A percentile compares a stretch with the other conserved stretches of the same genome.
phyloP scores from a whole-genome alignment of 2,113 vertebrate genomes.

The Uria lomvia region DNA sequence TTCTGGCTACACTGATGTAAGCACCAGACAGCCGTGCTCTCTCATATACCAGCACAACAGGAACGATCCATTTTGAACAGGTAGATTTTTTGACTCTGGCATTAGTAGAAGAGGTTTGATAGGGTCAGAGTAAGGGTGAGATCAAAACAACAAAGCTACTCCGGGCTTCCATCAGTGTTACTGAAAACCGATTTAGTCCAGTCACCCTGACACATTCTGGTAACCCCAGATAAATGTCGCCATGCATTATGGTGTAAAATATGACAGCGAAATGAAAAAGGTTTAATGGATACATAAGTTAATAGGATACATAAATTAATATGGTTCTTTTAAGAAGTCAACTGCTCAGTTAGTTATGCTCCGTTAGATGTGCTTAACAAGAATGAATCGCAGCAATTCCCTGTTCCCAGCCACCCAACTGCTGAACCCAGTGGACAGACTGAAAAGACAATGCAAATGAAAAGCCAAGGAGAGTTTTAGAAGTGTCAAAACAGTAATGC shows the following conservation, averaged over 20 bases:
- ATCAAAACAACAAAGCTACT: not conserved
- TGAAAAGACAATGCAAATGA: conserved; percentile 13
- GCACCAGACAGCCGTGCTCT: not conserved
- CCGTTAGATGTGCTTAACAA: not conserved
- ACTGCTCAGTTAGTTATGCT: not conserved
- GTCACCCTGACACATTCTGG: conserved; percentile 3
- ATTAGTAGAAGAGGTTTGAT: not conserved
- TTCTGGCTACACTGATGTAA: conserved; percentile 44
- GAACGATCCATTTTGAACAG: not conserved
- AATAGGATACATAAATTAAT: conserved; percentile 44
- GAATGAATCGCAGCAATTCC: not conserved
- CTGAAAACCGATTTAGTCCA: not conserved
- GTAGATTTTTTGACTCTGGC: not conserved
- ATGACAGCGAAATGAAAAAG: conserved; percentile 47
- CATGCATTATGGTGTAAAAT: conserved; percentile 62
- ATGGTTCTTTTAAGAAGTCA: not conserved
- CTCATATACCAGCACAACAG: not conserved
- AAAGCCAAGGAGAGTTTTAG: conserved; percentile 9
- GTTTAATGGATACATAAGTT: conserved; percentile 48
- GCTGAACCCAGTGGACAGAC: conserved; percentile 13
- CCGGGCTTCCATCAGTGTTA: conserved; percentile 43
- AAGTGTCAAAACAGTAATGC: not conserved
- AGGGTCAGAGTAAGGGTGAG: not conserved
- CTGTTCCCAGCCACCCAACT: not conserved
- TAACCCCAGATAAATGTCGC: conserved; percentile 20